Evolutionary conservation across 2,888 invertebrate species (phyloP), one percentile per base, ranked within the genome.

Genomic region (Andrena fulva): DNA sequence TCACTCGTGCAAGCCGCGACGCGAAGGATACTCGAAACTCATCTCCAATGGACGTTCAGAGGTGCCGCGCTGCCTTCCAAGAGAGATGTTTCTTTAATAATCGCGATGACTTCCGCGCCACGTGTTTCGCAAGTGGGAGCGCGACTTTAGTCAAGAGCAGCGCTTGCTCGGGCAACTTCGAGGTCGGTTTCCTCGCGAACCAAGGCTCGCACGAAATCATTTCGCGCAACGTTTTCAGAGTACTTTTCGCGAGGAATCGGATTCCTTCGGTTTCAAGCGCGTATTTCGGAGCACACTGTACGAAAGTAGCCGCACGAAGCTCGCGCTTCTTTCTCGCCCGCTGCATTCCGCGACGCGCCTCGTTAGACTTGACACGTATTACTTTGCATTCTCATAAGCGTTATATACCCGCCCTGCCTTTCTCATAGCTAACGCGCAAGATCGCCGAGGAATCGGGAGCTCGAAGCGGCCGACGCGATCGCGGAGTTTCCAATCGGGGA

Each of bases 281-380:
- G 3, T 16, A 20, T 62, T 52, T 52, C 8, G n/a, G 27, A 10
- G 20, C 50, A 33, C 16, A 35, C 12, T 60, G 50, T 77, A 67
- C 31, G 2, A 62, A 76, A 59, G 16, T 56, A 69, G 56, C 63
- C 31, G 24, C 42, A 16, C 67, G 68, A 78, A 12, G 70, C 80
- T 63, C 66, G 72, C 63, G 16, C 75, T 74, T 76, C 84, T 76
- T 78, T 73, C 76, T 76, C 80, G 81, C 77, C 87, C 79, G 84
- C 87, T 88, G 89, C 91, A 91, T 92, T 92, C 92, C 90, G 85
- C 88, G 89, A 90, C 91, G 90, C 90, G 91, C 89, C 89, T 91
- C 90, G 90, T 91, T 91, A 89, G 89, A 91, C 91, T 91, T 91
- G 92, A 92, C 92, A 91, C 91, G 91, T 92, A 91, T 92, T 92